Conservation (phyloP, 2,888 invertebrate genomes). For the Plagiodera versicolora region DNA sequence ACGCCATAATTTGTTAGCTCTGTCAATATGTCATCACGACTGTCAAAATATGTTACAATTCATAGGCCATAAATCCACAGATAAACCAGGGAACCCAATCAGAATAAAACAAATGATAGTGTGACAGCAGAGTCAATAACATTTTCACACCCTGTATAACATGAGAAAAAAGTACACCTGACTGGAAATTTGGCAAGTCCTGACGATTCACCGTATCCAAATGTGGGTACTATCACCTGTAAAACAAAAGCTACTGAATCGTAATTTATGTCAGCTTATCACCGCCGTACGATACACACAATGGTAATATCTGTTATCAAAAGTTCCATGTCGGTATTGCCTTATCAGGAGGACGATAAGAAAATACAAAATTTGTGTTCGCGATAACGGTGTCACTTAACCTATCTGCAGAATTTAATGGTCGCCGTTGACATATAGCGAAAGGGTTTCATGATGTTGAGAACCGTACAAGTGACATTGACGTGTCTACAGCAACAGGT, state of each 20-base stretch:
- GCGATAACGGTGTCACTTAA: slow-evolving; percentile 23
- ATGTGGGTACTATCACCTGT: slow-evolving; percentile 46
- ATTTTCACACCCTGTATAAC: not conserved
- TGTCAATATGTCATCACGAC: not conserved
- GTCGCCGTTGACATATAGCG: too few species aligned
- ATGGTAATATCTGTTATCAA: slow-evolving; percentile 47
- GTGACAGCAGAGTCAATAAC: too few species aligned
- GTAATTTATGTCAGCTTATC: slow-evolving; percentile 47
- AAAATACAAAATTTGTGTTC: slow-evolving; percentile 30
- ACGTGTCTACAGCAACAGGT: too few species aligned
- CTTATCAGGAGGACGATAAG: slow-evolving; percentile 32
- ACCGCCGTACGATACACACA: slow-evolving; percentile 46
- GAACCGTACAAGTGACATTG: too few species aligned
- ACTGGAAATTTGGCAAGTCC: not conserved
- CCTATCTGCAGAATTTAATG: not conserved
- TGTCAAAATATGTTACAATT: not conserved
- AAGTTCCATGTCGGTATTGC: slow-evolving; percentile 43
- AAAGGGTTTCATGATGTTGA: too few species aligned
- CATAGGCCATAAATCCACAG: not conserved
- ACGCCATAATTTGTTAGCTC: slow-evolving; percentile 1
- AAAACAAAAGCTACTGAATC: slow-evolving; percentile 46
- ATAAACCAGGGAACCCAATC: too few species aligned
- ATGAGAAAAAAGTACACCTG: not conserved
- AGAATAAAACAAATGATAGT: too few species aligned
- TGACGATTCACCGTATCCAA: not conserved